A percentile compares a stretch with the other conserved stretches of the same genome.
phyloP scores from a whole-genome alignment of 2,797 vertebrate species.

The Acipenser oxyrinchus region DNA sequence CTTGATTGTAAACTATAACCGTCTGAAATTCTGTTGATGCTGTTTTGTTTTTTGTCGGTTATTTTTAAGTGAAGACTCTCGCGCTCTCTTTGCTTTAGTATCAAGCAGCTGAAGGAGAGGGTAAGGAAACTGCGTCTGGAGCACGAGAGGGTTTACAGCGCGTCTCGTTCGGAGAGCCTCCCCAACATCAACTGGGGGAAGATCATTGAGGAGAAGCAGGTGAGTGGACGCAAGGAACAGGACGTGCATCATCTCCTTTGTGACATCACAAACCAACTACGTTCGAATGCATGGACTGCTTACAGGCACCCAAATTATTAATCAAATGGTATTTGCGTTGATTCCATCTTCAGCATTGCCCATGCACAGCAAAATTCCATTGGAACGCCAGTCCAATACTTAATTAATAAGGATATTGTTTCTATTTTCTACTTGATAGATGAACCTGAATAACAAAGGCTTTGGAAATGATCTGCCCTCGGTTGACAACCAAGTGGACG shows the following conservation, averaged over 20 bases:
- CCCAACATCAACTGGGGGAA: slow-evolving; percentile 85
- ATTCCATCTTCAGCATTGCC: too few species aligned
- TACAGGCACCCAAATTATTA: too few species aligned
- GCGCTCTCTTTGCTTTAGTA: slow-evolving; percentile 50
- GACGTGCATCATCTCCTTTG: too few species aligned
- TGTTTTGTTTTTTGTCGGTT: too few species aligned
- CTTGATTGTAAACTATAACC: too few species aligned
- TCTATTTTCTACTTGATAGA: slow-evolving; percentile 42
- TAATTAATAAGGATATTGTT: not conserved
- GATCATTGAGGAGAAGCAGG: slow-evolving; percentile 86
- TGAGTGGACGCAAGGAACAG: slow-evolving; percentile 33
- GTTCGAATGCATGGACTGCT: too few species aligned
- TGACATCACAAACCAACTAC: too few species aligned
- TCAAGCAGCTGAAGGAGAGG: slow-evolving; percentile 80
- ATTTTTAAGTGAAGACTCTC: too few species aligned
- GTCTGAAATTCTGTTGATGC: too few species aligned
- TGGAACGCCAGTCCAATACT: too few species aligned
- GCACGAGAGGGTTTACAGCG: slow-evolving; percentile 75
- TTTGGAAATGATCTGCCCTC: slow-evolving; percentile 82
- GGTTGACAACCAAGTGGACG: slow-evolving; percentile 82
- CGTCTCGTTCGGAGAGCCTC: slow-evolving; percentile 54
- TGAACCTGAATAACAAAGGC: slow-evolving; percentile 63
- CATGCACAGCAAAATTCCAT: too few species aligned
- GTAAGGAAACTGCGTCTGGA: slow-evolving; percentile 70
- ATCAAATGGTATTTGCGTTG: too few species aligned